Conservation (phyloP, 1,140 invertebrate species). For the Drosophila rufa region DNA sequence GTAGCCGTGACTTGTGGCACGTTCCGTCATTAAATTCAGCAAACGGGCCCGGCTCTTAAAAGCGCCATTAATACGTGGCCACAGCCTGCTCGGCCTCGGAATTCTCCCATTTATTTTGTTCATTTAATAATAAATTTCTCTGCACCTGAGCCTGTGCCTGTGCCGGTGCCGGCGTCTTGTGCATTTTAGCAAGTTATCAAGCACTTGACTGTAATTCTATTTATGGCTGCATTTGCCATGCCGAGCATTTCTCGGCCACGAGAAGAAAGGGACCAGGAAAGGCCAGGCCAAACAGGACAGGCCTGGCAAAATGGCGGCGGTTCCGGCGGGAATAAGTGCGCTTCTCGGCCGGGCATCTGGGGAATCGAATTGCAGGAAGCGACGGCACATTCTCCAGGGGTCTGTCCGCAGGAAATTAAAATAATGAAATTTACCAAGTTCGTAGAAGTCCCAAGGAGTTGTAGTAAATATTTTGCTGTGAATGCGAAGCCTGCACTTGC, state of each 20-base stretch:
- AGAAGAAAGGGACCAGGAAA: constrained; percentile 17
- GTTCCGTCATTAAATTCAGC: constrained; percentile 67
- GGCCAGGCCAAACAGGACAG: constrained; percentile 35
- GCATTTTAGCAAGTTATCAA: constrained; percentile 78
- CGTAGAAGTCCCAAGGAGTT: neutral
- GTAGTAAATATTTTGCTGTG: neutral
- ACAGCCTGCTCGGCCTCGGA: constrained; percentile 15
- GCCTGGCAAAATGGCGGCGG: constrained; percentile 27
- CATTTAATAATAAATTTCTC: constrained; percentile 73
- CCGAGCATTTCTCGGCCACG: constrained; percentile 28
- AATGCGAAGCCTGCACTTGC: neutral
- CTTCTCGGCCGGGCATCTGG: constrained; percentile 37
- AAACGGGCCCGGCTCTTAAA: constrained; percentile 39
- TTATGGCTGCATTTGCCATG: constrained; percentile 75
- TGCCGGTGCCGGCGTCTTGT: constrained; percentile 19
- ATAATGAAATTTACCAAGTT: constrained; percentile 37
- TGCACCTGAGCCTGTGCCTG: constrained; percentile 31
- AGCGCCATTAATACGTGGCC: constrained; percentile 53
- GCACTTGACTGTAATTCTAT: constrained; percentile 81
- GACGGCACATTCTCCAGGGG: constrained; percentile 9
- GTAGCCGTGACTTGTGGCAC: constrained; percentile 61
- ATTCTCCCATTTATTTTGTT: constrained; percentile 33
- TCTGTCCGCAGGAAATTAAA: constrained; percentile 31
- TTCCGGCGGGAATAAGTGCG: constrained; percentile 28
- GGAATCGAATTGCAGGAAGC: constrained; percentile 32